These are phyloP conservation scores for Anguilla pacifica DNA, from an alignment of 2,797 vertebrate species.

Conservation along the genomic window DNA sequence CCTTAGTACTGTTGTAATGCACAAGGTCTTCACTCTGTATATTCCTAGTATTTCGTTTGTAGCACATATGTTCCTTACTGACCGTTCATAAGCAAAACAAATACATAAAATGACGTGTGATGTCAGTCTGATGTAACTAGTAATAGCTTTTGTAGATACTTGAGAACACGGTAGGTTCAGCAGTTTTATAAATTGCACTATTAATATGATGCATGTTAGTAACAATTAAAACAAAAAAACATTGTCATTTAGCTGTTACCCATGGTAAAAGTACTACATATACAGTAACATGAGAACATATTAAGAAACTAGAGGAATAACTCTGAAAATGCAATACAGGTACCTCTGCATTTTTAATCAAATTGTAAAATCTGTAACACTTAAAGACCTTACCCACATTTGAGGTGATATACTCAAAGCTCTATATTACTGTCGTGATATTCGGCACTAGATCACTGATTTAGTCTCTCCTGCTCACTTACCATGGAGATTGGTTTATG, in stretches of 20 bases:
- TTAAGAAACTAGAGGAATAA: not conserved
- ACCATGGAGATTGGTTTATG: not conserved
- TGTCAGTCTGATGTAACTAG: not conserved
- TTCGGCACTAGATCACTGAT: not conserved
- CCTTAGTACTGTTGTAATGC: not conserved
- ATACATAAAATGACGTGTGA: not conserved
- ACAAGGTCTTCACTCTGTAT: not conserved
- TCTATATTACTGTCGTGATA: not conserved
- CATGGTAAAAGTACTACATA: not conserved
- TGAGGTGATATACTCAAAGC: not conserved
- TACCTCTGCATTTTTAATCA: not conserved
- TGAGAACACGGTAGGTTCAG: not conserved
- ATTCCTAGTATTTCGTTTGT: not conserved
- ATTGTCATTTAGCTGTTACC: not conserved
- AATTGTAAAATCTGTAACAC: not conserved
- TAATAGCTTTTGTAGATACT: not conserved
- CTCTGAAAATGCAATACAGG: not conserved
- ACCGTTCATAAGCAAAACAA: not conserved
- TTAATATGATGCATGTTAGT: not conserved
- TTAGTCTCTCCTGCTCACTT: not conserved
- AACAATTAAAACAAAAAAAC: not conserved
- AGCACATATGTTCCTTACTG: not conserved
- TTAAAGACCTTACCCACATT: not conserved
- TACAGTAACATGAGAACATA: not conserved
- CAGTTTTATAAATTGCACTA: not conserved